Base-by-base conservation (phyloP, 2,888 invertebrate genomes). In the Hydrotaea cyrtoneurina region DNA sequence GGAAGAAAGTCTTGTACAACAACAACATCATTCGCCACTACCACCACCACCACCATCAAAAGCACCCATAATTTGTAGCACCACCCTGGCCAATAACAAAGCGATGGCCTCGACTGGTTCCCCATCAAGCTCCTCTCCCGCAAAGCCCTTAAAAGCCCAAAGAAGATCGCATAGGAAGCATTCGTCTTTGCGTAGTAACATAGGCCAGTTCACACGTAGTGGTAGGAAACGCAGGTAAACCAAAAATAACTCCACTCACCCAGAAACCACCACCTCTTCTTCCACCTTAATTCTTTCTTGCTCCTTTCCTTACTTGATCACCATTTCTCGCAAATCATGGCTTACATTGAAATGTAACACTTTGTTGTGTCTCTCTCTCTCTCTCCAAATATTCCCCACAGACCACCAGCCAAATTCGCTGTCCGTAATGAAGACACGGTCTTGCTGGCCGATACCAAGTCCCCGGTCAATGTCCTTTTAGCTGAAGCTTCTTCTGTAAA, bases 211-310 rank as follows among this genome's bases (percentile, higher is more conserved):
- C 23, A 77, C 82, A 19, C 85, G 85, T 82, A 85, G 82, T 85
- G 79, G 79, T 82, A 85, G 85, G 43, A 85, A 82, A 39, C 85
- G 85, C 79, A 85, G 85, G 85, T 85, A 85, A 31, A 31, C 31
- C n/a, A n/a, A n/a, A 84, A 74, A 31, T 50, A 50, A 50, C 50
- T 62, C 39, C 2, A 69, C 11, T 31, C 23, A 21, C 55, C 55
- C 53, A n/a, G 1, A 53, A 1, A 53, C 50, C 50, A 50, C 50
- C 50, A n/a, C 15, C 11, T 39, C n/a, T 39, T 39, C 7, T 31
- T 31, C 43, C 43, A 43, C 3, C 43, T 11, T 31, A 43, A 43
- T 11, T 43, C 50, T n/a, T 13, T 4, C 50, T 50, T 50, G 8
- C 15, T 50, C 50, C 50, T 50, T n/a, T 2, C n/a, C n/a, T 50